A percentile compares a stretch with the other conserved stretches of the same genome.
phyloP scores from a whole-genome alignment of 2,797 vertebrate genomes.

The Pipistrellus nathusii region DNA sequence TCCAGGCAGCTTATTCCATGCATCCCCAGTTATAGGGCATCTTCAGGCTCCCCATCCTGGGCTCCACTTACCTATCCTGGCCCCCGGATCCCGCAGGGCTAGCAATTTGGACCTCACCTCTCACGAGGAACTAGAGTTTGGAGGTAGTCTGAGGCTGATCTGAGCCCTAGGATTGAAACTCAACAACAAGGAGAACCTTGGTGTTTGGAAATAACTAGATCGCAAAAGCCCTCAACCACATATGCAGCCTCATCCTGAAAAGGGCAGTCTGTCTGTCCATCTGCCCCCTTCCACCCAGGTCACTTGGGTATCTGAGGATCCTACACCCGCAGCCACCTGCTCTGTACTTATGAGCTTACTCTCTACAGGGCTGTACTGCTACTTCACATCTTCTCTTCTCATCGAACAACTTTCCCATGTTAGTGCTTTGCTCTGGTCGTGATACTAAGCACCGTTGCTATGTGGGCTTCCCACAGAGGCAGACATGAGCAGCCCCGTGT shows the following conservation, averaged over 20 bases:
- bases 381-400: neutral
- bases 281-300: neutral
- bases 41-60: neutral
- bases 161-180: neutral
- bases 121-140: neutral
- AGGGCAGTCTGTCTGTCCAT: neutral
- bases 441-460: neutral
- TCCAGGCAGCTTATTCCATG: neutral
- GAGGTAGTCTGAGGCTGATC: neutral
- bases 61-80: neutral
- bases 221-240: neutral
- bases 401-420: neutral
- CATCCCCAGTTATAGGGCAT: neutral
- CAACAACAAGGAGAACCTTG: neutral
- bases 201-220: neutral
- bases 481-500: neutral
- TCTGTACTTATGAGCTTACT: neutral
- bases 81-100: neutral
- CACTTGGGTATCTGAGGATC: neutral
- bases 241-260: neutral
- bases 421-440: neutral
- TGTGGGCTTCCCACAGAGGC: neutral
- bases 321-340: neutral
- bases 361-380: neutral
- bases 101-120: neutral